Base-by-base conservation (phyloP, 2,888 invertebrate genomes). In the Eucriotettix oculatus region DNA sequence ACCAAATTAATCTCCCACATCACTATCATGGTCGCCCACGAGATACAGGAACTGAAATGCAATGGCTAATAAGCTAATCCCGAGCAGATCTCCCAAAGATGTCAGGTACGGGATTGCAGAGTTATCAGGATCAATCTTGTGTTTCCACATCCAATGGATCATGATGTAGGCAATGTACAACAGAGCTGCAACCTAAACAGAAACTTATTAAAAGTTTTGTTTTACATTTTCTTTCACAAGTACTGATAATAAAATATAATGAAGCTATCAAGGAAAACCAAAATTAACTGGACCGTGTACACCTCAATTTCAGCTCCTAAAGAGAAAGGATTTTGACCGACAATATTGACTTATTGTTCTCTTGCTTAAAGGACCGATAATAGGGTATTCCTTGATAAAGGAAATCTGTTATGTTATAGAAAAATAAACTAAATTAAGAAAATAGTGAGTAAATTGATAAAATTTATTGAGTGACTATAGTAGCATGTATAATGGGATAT, bases 31-130 rank as follows among this genome's bases (percentile, higher is more conserved):
- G 69, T 79, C 79, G 42, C 79, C 79, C 60, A 81, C 78, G 62
- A 81, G 72, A 69, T 79, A 79, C 61, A 82, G 75, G 69, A 82
- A 79, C 70, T 80, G 79, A 68, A 84, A 84, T 63, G 81, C 82
- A 62, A 82, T 74, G 29, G 81, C 82, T 62, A 84, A 73, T 58
- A 84, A 74, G 58, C 79, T 80, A 65, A 87, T 87, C 52, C 89
- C 89, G 41, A 88, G 74, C 16, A 90, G 77, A 73, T 90, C 90
- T 41, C 89, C 89, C 67, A 87, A 76, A 10, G 88, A 84, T 12
- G 87, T 87, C 66, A 88, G 73, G 71, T 87, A 86, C 17, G 87
- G 87, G 68, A 87, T 87, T 63, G 86, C 85, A 54, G 84, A 84
- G 69, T 86, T 87, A 72, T 87, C 87, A 3, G 87, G 87, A 71